Evolutionary conservation across 1,140 invertebrate genomes (phyloP).

Genomic region (Hermetia illucens): DNA sequence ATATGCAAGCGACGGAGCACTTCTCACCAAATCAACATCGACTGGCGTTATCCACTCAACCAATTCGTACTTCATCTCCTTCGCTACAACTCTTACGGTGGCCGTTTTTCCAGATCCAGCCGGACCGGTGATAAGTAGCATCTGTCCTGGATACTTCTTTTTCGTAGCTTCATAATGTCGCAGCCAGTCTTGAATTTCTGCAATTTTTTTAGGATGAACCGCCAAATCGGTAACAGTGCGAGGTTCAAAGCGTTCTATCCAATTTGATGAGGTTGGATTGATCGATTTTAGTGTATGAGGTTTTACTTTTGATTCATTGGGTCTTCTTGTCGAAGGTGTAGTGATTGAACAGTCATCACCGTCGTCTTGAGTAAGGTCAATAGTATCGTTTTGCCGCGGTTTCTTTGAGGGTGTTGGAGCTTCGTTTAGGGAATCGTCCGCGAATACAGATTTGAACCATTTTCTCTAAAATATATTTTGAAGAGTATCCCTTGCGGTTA

Average conservation of each 20-base stretch:
- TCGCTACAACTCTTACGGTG: constrained; percentile 41
- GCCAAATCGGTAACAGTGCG: constrained; percentile 37
- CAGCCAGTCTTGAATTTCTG: constrained; percentile 43
- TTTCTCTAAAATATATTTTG: neutral
- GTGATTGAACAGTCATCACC: too few relatives aligned
- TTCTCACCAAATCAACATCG: constrained; percentile 31
- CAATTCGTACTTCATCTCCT: constrained; percentile 39
- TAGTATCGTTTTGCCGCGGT: too few relatives aligned
- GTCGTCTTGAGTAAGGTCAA: too few relatives aligned
- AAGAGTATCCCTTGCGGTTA: neutral
- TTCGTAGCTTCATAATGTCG: constrained; percentile 19
- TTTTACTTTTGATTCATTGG: too few relatives aligned
- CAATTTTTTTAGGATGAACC: constrained; percentile 45
- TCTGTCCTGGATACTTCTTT: constrained; percentile 29
- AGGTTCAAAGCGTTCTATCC: constrained; percentile 41
- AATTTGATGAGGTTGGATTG: constrained; percentile 19
- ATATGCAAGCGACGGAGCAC: constrained; percentile 6
- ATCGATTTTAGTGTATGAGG: neutral
- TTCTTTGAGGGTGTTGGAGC: neutral
- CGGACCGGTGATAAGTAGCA: constrained; percentile 52
- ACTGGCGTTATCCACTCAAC: constrained; percentile 59
- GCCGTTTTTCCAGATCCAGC: constrained; percentile 57
- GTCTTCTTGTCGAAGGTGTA: too few relatives aligned
- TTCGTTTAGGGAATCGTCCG: constrained; percentile 6
- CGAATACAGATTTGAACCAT: neutral